Percentiles rank a stretch among this genome's conserved stretches.
phyloP scores from a whole-genome alignment of 2,113 vertebrate genomes.

The Motacilla tschutschensis region DNA sequence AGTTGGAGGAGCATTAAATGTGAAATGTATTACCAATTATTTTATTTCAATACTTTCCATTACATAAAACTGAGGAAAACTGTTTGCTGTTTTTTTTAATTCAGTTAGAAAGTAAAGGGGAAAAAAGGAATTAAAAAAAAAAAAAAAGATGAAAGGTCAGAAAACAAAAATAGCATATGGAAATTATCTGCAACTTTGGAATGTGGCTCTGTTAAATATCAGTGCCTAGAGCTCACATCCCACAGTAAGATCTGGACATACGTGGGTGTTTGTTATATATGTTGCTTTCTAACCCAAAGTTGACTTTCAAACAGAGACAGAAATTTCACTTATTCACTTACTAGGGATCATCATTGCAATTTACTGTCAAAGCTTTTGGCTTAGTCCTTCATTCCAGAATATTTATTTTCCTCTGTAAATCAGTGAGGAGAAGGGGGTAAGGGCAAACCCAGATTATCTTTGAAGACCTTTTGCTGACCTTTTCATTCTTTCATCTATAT shows the following conservation, averaged over 20 bases:
- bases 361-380: neutral
- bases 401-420: neutral
- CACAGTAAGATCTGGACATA: neutral
- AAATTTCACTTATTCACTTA: neutral
- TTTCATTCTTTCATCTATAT: neutral
- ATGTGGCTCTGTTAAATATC: constrained; percentile 21
- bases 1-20: neutral
- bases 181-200: neutral
- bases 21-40: neutral
- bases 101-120: neutral
- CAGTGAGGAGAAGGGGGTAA: neutral
- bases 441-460: neutral
- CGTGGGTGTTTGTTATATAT: neutral
- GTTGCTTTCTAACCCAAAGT: neutral
- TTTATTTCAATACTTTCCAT: neutral
- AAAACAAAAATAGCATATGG: constrained; percentile 4
- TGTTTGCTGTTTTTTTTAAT: neutral
- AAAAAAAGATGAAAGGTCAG: neutral
- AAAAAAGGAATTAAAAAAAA: neutral
- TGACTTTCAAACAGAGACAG: neutral
- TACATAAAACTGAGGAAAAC: neutral
- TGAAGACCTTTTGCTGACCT: neutral
- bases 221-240: neutral
- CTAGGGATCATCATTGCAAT: neutral
- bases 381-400: neutral